A percentile compares a stretch with the other conserved stretches of the same genome.
These are phyloP conservation scores for Ips typographus DNA, from an alignment of 1,140 invertebrate species.

Conservation along the genomic window DNA sequence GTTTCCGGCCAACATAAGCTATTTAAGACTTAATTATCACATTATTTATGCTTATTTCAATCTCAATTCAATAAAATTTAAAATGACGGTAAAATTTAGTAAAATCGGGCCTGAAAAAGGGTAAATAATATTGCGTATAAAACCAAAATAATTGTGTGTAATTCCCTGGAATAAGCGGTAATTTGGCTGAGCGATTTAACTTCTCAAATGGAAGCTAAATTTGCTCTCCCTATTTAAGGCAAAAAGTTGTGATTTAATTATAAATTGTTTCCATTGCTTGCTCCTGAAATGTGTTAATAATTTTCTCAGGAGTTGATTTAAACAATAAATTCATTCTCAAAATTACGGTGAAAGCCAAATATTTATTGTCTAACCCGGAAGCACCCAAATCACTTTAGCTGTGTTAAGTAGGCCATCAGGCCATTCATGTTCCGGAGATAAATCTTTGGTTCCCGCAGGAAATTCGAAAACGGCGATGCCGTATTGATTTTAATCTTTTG, in stretches of 20 bases:
- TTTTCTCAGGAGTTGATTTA: too few relatives aligned
- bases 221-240: neutral
- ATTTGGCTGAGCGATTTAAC: slow-evolving; percentile 14
- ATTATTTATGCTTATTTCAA: too few relatives aligned
- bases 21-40: too few relatives aligned
- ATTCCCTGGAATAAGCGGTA: slow-evolving; percentile 10
- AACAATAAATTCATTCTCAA: too few relatives aligned
- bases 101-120: neutral
- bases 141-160: slow-evolving; percentile 13
- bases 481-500: neutral
- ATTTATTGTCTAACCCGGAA: neutral
- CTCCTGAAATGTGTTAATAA: too few relatives aligned
- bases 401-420: slow-evolving; percentile 1
- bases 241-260: too few relatives aligned
- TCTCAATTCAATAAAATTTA: too few relatives aligned
- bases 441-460: neutral
- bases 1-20: neutral
- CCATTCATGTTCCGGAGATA: slow-evolving; percentile 3
- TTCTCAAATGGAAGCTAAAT: slow-evolving; percentile 11
- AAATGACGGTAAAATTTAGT: too few relatives aligned
- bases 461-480: neutral
- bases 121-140: slow-evolving; percentile 4
- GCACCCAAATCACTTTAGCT: neutral
- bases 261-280: too few relatives aligned
- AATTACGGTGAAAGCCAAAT: neutral